Conservation (phyloP, 2,797 vertebrate genomes). For the Urosaurus nigricauda region DNA sequence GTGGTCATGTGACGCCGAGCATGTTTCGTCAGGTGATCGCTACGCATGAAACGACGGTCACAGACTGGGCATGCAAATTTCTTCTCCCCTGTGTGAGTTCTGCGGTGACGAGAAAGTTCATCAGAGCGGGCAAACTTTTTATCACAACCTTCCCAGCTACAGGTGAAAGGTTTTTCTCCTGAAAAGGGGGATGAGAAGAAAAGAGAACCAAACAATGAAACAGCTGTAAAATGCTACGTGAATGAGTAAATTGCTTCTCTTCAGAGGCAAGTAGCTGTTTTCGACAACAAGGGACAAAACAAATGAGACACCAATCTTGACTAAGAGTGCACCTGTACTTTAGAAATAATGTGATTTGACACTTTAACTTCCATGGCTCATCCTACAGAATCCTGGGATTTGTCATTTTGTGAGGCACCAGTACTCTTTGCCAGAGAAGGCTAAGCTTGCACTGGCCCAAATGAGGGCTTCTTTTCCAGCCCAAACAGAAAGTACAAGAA, state of each 20-base stretch:
- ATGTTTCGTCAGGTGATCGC: constrained; percentile 97
- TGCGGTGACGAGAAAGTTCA: constrained; percentile 94
- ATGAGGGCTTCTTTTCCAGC: not conserved
- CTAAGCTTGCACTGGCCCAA: not conserved
- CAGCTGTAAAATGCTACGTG: not conserved
- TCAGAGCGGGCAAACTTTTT: constrained; percentile 97
- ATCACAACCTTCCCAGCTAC: constrained; percentile 95
- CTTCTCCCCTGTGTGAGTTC: constrained; percentile 97
- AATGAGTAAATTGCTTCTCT: not conserved
- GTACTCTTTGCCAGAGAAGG: too few species aligned
- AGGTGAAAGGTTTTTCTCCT: constrained; percentile 98
- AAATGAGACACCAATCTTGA: not conserved
- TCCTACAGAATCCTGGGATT: too few species aligned
- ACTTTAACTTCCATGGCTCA: too few species aligned
- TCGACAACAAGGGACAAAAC: not conserved
- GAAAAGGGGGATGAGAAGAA: constrained; percentile 2
- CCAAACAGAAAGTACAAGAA: not conserved
- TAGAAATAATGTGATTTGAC: too few species aligned
- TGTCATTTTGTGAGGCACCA: too few species aligned
- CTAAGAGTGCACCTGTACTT: too few species aligned
- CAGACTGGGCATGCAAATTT: constrained; percentile 93
- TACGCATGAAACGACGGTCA: constrained; percentile 96
- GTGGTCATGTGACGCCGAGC: constrained; percentile 91
- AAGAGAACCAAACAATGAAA: not conserved
- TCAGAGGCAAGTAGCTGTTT: not conserved